Base-by-base conservation (phyloP, 35 echinoderm and acorn worm genomes). In the Anneissia japonica region DNA sequence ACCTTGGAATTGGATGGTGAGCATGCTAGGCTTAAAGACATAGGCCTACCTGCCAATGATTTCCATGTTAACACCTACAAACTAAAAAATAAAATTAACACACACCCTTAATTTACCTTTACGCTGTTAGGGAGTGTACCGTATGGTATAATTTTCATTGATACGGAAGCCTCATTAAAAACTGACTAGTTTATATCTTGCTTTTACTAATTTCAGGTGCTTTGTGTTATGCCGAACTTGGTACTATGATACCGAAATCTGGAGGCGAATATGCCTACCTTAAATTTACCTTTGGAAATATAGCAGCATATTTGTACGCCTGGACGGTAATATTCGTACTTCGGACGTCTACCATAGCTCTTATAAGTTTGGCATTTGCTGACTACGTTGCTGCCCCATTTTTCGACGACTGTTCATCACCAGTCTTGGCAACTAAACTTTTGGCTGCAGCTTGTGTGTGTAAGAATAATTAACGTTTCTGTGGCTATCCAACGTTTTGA, bases 201-300 rank as follows among this genome's bases (percentile, higher is more conserved):
- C 2, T 64, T 64, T 64, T 64, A 23, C 19, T 23, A n/a, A 64
- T 64, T 43, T 6, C 4, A 88, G 88, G 88, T 12, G 56, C 80
- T 31, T 29, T 77, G 23, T 76, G 80, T 38, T 90, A 90, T 81
- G 45, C 77, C 39, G 88, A 90, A 79, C 75, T 90, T 16, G 88
- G 88, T 13, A 84, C 72, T 13, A 84, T 84, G 72, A 90, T 90
- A 16, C 88, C 88, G 26, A 90, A 37, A 36, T 90, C 88, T 39
- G 88, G 88, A 1, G 88, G 88, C 0, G 88, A 90, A 72, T 76
- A 83, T 13, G 83, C 80, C 26, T 90, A 90, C 72, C 74, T 90
- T 2, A 77, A 84, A 35, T 35, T 46, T 19, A 84, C 88, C 29
- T 90, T 77, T 72, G 81, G 88, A 19, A 80, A 21, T 9, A 14